Percentiles rank a stretch among this genome's conserved stretches.
These are phyloP conservation scores for Cataglyphis albicans DNA, from an alignment of 2,888 invertebrate species.

Conservation along the genomic window DNA sequence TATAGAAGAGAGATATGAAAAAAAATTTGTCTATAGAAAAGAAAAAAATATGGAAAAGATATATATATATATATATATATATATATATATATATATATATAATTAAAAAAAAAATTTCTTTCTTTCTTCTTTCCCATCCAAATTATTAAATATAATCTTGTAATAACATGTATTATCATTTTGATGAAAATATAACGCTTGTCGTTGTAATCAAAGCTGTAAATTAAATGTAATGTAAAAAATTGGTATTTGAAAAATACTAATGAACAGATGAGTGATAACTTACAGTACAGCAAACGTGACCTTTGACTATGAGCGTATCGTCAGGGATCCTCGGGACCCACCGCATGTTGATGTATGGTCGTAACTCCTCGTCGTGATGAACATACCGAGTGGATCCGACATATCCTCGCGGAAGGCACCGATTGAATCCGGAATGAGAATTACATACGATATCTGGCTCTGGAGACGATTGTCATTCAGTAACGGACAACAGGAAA, in stretches of 20 bases:
- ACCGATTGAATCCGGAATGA: slow-evolving; percentile 79
- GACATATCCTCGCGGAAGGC: slow-evolving; percentile 71
- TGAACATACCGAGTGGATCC: slow-evolving; percentile 69
- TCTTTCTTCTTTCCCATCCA: background rate
- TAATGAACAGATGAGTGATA: background rate
- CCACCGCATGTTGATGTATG: slow-evolving; percentile 66
- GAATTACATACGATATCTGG: slow-evolving; percentile 69
- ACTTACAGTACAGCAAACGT: slow-evolving; percentile 19
- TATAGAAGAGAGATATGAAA: background rate
- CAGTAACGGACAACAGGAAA: slow-evolving; percentile 80
- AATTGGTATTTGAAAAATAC: background rate
- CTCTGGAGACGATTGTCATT: slow-evolving; percentile 76
- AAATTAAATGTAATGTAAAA: background rate
- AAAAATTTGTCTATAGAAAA: background rate
- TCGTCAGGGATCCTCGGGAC: slow-evolving; percentile 52
- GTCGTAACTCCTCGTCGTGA: slow-evolving; percentile 72
- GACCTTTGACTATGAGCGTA: slow-evolving; percentile 55
- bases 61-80: no score
- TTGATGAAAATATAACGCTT: slow-evolving; percentile 18
- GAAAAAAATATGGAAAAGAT: background rate
- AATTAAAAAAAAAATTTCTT: background rate
- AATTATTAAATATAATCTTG: background rate
- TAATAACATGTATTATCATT: background rate
- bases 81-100: background rate
- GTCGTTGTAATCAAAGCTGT: background rate